phyloP scores from a whole-genome alignment of 2,888 invertebrate species.

The Miltochrista miniata region DNA sequence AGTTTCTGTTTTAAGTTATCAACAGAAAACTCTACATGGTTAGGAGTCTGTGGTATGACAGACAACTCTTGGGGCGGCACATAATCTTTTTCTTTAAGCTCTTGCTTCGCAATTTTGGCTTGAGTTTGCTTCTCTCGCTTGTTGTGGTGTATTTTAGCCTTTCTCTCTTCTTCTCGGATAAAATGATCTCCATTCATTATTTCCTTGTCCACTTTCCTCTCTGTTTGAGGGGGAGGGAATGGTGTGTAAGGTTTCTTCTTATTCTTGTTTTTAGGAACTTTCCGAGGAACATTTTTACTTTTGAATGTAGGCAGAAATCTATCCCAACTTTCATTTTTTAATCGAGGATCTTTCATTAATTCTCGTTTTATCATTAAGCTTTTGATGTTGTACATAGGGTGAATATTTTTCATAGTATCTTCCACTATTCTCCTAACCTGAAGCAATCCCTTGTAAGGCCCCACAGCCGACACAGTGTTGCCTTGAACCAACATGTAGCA shows the following conservation, averaged over 20 bases:
- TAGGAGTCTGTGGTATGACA: no score
- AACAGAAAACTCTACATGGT: no score
- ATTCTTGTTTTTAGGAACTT: slow-evolving; percentile 93
- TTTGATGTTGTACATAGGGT: slow-evolving; percentile 99
- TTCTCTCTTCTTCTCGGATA: no score
- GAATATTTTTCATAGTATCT: slow-evolving; percentile 99
- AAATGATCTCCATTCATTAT: slow-evolving; percentile 98
- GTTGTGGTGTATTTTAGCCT: no score
- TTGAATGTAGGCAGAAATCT: slow-evolving; percentile 97
- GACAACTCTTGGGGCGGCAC: no score
- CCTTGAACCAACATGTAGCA: slow-evolving; percentile 99
- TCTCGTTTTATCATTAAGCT: slow-evolving; percentile 98
- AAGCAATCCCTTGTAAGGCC: slow-evolving; percentile 95
- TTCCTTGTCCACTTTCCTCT: slow-evolving; percentile 97
- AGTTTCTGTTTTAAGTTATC: no score
- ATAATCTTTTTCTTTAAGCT: no score
- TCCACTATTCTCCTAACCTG: slow-evolving; percentile 95
- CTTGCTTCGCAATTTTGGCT: no score
- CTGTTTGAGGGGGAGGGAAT: slow-evolving; percentile 96
- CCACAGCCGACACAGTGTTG: slow-evolving; percentile 98
- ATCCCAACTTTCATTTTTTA: slow-evolving; percentile 98
- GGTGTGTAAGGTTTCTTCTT: slow-evolving; percentile 98
- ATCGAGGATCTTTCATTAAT: slow-evolving; percentile 94
- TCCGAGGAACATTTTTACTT: slow-evolving; percentile 93
- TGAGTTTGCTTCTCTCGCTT: no score